Evolutionary conservation across 2,888 invertebrate species (phyloP).

Genomic region (Priapulus caudatus): DNA sequence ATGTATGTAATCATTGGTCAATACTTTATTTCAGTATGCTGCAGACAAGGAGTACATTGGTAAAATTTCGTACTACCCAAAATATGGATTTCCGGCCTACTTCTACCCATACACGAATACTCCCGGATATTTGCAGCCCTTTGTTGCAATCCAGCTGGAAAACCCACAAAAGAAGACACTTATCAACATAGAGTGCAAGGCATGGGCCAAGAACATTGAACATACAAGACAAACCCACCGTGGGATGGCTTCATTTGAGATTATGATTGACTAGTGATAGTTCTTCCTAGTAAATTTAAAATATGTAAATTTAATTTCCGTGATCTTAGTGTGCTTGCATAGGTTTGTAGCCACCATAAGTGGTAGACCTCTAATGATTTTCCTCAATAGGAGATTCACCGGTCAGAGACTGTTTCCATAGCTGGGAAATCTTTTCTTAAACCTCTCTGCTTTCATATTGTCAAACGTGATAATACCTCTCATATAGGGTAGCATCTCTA

Average conservation of each 20-base stretch:
- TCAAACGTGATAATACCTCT: too few species aligned
- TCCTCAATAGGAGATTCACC: too few species aligned
- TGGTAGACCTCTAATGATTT: too few species aligned
- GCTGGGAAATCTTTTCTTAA: too few species aligned
- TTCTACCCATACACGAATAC: slow-evolving; percentile 41
- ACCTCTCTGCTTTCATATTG: too few species aligned
- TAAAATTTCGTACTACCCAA: slow-evolving; percentile 32
- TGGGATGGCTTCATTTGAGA: slow-evolving; percentile 40
- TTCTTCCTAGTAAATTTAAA: too few species aligned
- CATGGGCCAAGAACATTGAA: slow-evolving; percentile 39
- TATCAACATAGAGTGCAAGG: slow-evolving; percentile 41
- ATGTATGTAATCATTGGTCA: too few species aligned
- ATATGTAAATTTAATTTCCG: too few species aligned
- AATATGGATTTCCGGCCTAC: slow-evolving; percentile 34
- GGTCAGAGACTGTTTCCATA: too few species aligned
- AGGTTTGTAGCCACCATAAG: too few species aligned
- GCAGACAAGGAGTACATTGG: slow-evolving; percentile 40
- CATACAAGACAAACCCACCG: slow-evolving; percentile 34
- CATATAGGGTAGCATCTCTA: too few species aligned
- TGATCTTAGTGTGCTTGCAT: too few species aligned
- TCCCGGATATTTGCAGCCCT: slow-evolving; percentile 39
- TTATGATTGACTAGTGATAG: slow-evolving; percentile 40
- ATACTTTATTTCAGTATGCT: slow-evolving; percentile 25
- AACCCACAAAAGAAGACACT: slow-evolving; percentile 34
- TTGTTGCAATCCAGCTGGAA: slow-evolving; percentile 39